These are phyloP conservation scores for Nautilus pompilius DNA, from an alignment of 1,140 invertebrate genomes.

Conservation along the genomic window DNA sequence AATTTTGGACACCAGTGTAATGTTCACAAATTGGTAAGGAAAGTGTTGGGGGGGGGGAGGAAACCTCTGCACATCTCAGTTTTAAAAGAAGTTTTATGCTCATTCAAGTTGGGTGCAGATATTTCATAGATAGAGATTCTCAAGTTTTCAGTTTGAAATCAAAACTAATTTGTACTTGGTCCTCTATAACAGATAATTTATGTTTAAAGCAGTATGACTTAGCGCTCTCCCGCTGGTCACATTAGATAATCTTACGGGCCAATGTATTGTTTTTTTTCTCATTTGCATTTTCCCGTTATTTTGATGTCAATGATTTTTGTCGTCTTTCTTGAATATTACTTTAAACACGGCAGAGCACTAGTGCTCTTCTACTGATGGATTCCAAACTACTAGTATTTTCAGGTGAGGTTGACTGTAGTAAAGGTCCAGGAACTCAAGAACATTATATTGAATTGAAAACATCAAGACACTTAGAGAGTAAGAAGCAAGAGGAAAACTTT, in stretches of 20 bases:
- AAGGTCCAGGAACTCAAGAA: conserved; percentile 10
- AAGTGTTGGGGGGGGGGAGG: too few species aligned
- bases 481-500: conserved; percentile 59
- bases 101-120: too few species aligned
- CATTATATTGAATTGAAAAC: conserved; percentile 67
- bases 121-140: too few species aligned
- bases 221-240: not conserved
- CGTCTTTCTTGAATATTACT: not conserved
- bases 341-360: not conserved
- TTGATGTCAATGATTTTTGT: not conserved
- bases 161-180: too few species aligned
- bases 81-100: too few species aligned
- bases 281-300: not conserved
- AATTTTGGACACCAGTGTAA: too few species aligned
- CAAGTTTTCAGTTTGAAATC: too few species aligned
- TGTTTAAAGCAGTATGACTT: too few species aligned
- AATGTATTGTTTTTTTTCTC: not conserved
- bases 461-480: conserved; percentile 57
- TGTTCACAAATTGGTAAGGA: too few species aligned
- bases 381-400: conserved; percentile 44
- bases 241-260: not conserved
- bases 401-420: conserved; percentile 47
- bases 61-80: too few species aligned
- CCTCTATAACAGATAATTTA: too few species aligned
- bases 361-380: not conserved